These are phyloP conservation scores for Patella vulgata DNA, from an alignment of 1,140 invertebrate genomes.

Conservation along the genomic window DNA sequence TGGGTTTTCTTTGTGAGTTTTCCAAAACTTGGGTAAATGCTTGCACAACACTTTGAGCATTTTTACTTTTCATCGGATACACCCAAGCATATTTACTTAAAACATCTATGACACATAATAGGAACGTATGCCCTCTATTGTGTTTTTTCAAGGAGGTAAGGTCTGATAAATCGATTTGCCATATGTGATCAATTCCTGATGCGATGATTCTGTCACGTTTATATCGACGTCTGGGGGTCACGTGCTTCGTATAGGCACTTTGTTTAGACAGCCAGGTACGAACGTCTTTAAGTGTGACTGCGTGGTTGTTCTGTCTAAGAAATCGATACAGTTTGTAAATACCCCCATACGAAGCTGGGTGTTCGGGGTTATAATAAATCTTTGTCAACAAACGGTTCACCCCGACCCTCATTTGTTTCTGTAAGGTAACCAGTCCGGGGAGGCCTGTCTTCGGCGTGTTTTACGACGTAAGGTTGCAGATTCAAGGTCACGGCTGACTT, in stretches of 20 bases:
- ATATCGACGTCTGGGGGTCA: conserved; percentile 17
- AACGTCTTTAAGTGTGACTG: neutral
- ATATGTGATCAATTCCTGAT: conserved; percentile 55
- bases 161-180: conserved; percentile 62
- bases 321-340: too few relatives aligned
- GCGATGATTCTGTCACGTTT: conserved; percentile 15
- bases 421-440: too few relatives aligned
- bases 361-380: conserved; percentile 2
- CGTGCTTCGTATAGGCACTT: conserved; percentile 27
- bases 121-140: conserved; percentile 66
- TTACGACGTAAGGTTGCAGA: too few relatives aligned
- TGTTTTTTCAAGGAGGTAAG: conserved; percentile 46
- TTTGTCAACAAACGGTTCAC: too few relatives aligned
- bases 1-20: neutral
- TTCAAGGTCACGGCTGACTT: too few relatives aligned
- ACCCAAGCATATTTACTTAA: conserved; percentile 68
- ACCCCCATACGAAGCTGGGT: conserved; percentile 10
- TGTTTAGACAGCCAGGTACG: conserved; percentile 22
- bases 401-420: too few relatives aligned
- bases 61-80: conserved; percentile 67
- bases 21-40: conserved; percentile 46
- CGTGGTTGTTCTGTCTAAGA: too few relatives aligned
- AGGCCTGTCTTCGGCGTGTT: too few relatives aligned
- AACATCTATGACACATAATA: conserved; percentile 67
- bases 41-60: conserved; percentile 36